A percentile compares a stretch with the other conserved stretches of the same genome.
These are phyloP conservation scores for Heliothis virescens DNA, from an alignment of 1,140 invertebrate genomes.

Conservation along the genomic window DNA sequence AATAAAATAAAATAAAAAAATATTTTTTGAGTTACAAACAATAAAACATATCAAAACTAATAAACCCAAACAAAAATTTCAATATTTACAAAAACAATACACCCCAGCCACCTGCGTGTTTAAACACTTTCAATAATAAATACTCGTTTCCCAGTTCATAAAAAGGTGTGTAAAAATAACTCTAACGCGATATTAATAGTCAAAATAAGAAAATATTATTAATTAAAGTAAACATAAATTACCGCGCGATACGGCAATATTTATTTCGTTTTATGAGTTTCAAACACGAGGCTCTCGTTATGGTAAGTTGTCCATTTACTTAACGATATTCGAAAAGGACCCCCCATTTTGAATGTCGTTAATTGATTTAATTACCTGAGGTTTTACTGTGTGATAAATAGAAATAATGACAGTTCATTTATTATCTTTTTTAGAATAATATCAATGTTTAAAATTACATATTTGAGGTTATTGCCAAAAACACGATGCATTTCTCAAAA, in stretches of 20 bases:
- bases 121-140: background rate
- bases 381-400: too few relatives aligned
- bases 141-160: background rate
- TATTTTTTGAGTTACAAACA: too few relatives aligned
- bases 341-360: background rate
- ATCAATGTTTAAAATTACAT: too few relatives aligned
- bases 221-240: constrained; percentile 24
- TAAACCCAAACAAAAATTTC: too few relatives aligned
- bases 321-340: background rate
- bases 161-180: constrained; percentile 2
- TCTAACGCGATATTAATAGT: background rate
- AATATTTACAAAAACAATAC: background rate
- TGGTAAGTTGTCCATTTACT: background rate
- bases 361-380: too few relatives aligned
- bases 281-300: constrained; percentile 1
- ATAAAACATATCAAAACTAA: too few relatives aligned
- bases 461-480: too few relatives aligned
- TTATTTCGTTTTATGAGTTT: constrained; percentile 24
- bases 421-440: too few relatives aligned
- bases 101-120: background rate
- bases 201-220: constrained; percentile 8
- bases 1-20: too few relatives aligned
- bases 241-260: constrained; percentile 10
- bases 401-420: too few relatives aligned
- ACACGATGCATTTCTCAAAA: too few relatives aligned